Conservation (phyloP, 2,888 invertebrate species). For the Rhamphomyia laevipes region DNA sequence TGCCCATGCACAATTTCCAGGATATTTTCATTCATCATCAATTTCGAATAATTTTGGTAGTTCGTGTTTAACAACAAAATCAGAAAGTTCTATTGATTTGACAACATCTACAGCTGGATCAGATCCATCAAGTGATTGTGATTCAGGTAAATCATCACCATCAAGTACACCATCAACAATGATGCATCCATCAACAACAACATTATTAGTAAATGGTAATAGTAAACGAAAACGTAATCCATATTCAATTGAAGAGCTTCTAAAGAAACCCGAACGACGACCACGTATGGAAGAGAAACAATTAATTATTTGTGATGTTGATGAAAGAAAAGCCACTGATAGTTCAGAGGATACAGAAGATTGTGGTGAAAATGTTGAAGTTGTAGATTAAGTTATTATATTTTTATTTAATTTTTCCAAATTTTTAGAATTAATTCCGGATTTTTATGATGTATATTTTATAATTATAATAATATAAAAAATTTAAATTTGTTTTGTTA, state of each 20-base stretch:
- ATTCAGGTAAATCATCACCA: conserved; percentile 37
- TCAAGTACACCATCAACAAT: conserved; percentile 14
- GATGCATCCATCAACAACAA: conserved; percentile 13
- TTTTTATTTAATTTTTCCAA: too few relatives aligned
- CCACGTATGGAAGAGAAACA: conserved; percentile 2
- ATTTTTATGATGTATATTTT: too few relatives aligned
- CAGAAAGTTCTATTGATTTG: conserved; percentile 34
- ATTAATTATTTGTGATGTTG: conserved; percentile 13
- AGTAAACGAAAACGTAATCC: conserved; percentile 53
- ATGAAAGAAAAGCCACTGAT: conserved; percentile 4
- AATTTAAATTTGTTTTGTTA: too few relatives aligned
- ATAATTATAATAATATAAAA: too few relatives aligned
- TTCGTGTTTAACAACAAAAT: conserved; percentile 26
- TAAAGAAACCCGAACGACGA: conserved; percentile 58
- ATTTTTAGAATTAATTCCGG: too few relatives aligned
- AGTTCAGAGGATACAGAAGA: conserved; percentile 23
- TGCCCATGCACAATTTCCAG: conserved; percentile 20
- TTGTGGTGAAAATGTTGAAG: conserved; percentile 31
- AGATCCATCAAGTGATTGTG: conserved; percentile 34
- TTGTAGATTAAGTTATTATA: conserved; percentile 26
- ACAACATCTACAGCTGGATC: conserved; percentile 23
- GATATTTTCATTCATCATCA: conserved; percentile 20
- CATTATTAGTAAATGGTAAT: conserved; percentile 23
- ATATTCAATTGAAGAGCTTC: conserved; percentile 75
- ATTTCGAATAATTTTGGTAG: conserved; percentile 7